phyloP scores from a whole-genome alignment of 1,140 invertebrate species.

The Eciton burchellii region DNA sequence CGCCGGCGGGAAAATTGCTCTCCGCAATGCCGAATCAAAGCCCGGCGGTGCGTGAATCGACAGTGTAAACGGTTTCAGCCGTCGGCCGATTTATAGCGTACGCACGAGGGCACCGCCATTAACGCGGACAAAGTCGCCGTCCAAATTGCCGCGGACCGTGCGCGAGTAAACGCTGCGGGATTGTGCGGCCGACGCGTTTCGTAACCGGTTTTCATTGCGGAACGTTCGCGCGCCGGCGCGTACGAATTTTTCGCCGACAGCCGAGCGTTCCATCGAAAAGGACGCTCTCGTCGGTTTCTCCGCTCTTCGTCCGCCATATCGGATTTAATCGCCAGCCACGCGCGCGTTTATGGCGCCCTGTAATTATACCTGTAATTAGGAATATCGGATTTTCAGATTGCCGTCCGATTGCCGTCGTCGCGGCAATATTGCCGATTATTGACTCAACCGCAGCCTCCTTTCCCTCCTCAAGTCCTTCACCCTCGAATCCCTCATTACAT shows the following conservation, averaged over 20 bases:
- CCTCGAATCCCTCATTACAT: too few relatives aligned
- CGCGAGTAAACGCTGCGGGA: slow-evolving; percentile 36
- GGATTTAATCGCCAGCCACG: background rate
- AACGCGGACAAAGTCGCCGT: slow-evolving; percentile 62
- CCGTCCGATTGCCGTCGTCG: background rate
- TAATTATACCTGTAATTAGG: background rate
- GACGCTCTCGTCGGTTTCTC: slow-evolving; percentile 3
- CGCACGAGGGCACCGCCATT: slow-evolving; percentile 60
- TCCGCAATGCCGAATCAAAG: slow-evolving; percentile 70
- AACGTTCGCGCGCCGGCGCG: slow-evolving; percentile 8
- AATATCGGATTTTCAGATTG: background rate
- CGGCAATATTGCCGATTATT: too few relatives aligned
- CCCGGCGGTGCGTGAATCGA: slow-evolving; percentile 66
- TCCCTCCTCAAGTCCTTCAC: too few relatives aligned
- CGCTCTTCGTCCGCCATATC: background rate
- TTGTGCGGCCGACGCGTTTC: slow-evolving; percentile 59
- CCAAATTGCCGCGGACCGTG: slow-evolving; percentile 59
- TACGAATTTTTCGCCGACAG: slow-evolving; percentile 27
- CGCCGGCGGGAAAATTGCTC: slow-evolving; percentile 66
- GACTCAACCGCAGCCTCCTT: too few relatives aligned
- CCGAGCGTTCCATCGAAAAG: slow-evolving; percentile 29
- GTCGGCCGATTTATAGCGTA: slow-evolving; percentile 64
- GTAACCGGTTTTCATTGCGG: slow-evolving; percentile 43
- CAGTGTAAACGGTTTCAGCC: slow-evolving; percentile 65
- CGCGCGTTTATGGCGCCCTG: background rate